Conservation (phyloP, 2,888 invertebrate genomes). For the Parasteatoda lunata region DNA sequence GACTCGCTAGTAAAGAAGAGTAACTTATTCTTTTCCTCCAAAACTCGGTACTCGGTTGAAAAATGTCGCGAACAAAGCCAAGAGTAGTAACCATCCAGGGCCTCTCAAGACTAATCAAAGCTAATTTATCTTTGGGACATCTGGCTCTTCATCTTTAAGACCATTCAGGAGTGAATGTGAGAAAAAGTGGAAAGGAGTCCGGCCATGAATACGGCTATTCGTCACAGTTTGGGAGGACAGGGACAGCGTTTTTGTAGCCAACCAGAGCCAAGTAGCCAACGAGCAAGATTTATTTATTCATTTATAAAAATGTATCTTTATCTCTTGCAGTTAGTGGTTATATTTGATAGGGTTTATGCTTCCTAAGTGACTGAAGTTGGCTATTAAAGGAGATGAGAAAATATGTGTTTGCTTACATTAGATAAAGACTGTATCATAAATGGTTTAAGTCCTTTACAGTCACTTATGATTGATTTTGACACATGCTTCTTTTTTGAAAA, state of each 20-base stretch:
- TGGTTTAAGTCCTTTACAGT: no score
- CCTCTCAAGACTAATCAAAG: constrained; percentile 43
- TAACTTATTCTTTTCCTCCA: constrained; percentile 17
- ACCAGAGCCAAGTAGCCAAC: background rate
- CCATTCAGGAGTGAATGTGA: background rate
- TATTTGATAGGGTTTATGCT: background rate
- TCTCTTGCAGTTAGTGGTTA: background rate
- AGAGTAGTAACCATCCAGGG: background rate
- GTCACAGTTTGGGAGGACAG: constrained; percentile 1
- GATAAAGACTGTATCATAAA: no score
- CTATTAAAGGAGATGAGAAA: background rate
- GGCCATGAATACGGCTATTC: constrained; percentile 9
- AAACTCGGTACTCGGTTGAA: constrained; percentile 19
- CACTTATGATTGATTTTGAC: no score
- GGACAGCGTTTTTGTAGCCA: background rate
- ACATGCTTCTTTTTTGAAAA: no score
- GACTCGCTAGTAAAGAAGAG: background rate
- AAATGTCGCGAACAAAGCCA: constrained; percentile 15
- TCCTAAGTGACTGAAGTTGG: background rate
- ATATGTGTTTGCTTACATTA: background rate
- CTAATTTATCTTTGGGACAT: constrained; percentile 44
- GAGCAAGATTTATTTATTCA: background rate
- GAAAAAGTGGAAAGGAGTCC: background rate
- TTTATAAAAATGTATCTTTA: background rate
- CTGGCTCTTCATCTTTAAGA: constrained; percentile 21